phyloP scores from a whole-genome alignment of 2,888 invertebrate species.

The Philereme vetulata region DNA sequence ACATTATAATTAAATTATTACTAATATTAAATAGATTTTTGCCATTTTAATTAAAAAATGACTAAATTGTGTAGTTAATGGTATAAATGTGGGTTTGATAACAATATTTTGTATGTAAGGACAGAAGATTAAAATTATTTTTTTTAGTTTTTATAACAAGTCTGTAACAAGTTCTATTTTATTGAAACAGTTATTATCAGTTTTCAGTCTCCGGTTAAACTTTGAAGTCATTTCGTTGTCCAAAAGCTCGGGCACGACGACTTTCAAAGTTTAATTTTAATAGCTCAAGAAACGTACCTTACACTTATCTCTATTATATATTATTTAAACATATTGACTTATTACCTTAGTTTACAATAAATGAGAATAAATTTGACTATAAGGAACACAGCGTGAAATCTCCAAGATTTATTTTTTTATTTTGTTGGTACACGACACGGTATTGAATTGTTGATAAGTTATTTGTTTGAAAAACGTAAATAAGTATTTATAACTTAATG shows the following conservation, averaged over 20 bases:
- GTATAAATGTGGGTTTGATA: slow-evolving; percentile 21
- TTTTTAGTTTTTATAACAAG: slow-evolving; percentile 2
- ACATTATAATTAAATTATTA: slow-evolving; percentile 24
- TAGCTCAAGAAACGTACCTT: slow-evolving; percentile 33
- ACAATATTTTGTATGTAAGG: slow-evolving; percentile 2
- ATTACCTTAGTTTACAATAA: slow-evolving; percentile 22
- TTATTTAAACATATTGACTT: slow-evolving; percentile 24
- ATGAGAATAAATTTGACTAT: slow-evolving; percentile 39
- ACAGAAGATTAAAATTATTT: slow-evolving; percentile 18
- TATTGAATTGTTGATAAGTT: too few relatives aligned
- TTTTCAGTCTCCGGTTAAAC: slow-evolving; percentile 58
- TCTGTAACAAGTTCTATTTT: not conserved
- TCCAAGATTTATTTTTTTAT: slow-evolving; percentile 1
- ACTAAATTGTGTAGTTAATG: slow-evolving; percentile 58
- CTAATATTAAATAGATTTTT: slow-evolving; percentile 56
- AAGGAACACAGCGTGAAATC: slow-evolving; percentile 26
- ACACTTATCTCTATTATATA: slow-evolving; percentile 12
- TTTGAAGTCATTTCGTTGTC: slow-evolving; percentile 67
- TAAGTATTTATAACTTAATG: too few relatives aligned
- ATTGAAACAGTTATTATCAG: slow-evolving; percentile 27
- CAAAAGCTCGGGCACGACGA: slow-evolving; percentile 76
- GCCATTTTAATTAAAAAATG: slow-evolving; percentile 72
- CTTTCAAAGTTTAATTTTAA: slow-evolving; percentile 45
- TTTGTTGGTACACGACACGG: too few relatives aligned
- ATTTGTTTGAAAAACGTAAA: too few relatives aligned